These are phyloP conservation scores for Hippocampus barbouri DNA, from an alignment of 2,113 vertebrate genomes.

Conservation along the genomic window DNA sequence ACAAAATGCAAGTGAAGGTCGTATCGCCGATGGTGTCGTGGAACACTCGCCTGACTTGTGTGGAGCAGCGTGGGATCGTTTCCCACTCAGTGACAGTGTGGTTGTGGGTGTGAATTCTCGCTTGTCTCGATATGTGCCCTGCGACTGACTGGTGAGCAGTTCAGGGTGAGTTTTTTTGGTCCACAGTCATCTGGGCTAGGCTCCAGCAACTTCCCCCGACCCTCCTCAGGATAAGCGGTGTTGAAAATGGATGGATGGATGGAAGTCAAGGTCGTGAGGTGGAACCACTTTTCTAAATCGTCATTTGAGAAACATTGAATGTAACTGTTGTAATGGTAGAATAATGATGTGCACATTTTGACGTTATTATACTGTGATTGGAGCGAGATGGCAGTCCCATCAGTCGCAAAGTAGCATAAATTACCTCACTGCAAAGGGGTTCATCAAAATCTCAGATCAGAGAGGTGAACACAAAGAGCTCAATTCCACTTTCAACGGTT, in stretches of 20 bases:
- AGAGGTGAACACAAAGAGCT: conserved; percentile 36
- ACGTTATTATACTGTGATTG: conserved; percentile 1
- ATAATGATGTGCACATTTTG: neutral
- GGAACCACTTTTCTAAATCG: neutral
- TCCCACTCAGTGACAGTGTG: too few species aligned
- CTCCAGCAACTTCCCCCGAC: too few species aligned
- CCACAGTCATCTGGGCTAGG: too few species aligned
- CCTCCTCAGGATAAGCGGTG: too few species aligned
- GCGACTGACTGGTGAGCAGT: too few species aligned
- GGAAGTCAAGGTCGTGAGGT: neutral
- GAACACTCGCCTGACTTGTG: too few species aligned
- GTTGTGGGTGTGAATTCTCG: too few species aligned
- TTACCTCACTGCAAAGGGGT: conserved; percentile 31
- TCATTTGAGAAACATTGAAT: neutral
- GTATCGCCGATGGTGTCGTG: too few species aligned
- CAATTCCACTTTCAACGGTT: conserved; percentile 49
- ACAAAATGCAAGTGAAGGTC: neutral
- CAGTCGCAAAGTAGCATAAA: conserved; percentile 20
- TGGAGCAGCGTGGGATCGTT: too few species aligned
- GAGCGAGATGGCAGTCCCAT: conserved; percentile 11
- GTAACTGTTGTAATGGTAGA: neutral
- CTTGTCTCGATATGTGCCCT: too few species aligned
- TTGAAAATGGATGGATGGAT: too few species aligned
- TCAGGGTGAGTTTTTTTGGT: too few species aligned
- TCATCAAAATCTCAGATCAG: conserved; percentile 40